A percentile compares a stretch with the other conserved stretches of the same genome.
Conservation (phyloP, 2,113 vertebrate genomes). For the Macroglossus sobrinus region DNA sequence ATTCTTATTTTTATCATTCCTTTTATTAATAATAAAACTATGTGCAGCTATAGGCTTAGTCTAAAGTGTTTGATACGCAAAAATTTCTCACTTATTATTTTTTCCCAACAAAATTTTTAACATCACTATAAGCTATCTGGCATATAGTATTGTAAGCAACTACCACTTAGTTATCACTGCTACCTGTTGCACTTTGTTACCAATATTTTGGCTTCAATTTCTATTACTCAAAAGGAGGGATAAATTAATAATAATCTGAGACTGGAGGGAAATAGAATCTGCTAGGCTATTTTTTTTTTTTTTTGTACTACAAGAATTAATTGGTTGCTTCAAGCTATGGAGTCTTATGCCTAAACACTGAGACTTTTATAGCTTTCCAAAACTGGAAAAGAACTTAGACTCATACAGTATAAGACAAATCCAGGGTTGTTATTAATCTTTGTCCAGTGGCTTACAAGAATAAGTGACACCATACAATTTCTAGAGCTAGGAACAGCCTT, state of each 20-base stretch:
- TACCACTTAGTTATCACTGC: not conserved
- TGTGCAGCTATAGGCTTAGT: not conserved
- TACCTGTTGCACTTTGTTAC: not conserved
- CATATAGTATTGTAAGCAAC: not conserved
- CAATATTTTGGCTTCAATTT: not conserved
- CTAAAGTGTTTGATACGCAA: not conserved
- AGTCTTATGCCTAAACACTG: not conserved
- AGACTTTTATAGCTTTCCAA: not conserved
- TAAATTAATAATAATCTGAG: not conserved
- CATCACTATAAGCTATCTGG: not conserved
- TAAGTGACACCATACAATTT: not conserved
- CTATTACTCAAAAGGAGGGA: not conserved
- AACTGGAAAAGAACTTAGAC: not conserved
- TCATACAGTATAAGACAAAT: not conserved
- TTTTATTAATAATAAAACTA: not conserved
- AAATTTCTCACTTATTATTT: not conserved
- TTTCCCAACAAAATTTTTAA: not conserved
- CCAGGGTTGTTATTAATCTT: not conserved
- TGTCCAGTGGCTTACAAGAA: not conserved
- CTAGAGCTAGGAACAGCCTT: not conserved
- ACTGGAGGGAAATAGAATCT: not conserved
- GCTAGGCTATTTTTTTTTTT: not conserved
- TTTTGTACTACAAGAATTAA: not conserved
- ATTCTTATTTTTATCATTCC: not conserved
- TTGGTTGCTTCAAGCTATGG: not conserved